phyloP scores from a whole-genome alignment of 2,113 vertebrate genomes.

The Ptyas mucosa region DNA sequence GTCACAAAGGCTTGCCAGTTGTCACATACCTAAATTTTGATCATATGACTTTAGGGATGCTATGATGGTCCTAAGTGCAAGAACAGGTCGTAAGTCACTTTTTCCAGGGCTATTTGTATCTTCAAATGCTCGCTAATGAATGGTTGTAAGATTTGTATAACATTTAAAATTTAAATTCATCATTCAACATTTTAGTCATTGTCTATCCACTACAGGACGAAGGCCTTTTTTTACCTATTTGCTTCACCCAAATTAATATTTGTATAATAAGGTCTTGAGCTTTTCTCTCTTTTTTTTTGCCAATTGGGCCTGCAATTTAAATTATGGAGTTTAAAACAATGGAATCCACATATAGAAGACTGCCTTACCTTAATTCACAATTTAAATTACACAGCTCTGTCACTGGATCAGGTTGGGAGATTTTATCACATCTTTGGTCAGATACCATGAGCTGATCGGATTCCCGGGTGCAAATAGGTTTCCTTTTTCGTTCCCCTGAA shows the following conservation, averaged over 20 bases:
- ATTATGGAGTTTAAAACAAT: not conserved
- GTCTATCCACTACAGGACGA: not conserved
- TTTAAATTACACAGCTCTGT: conserved; percentile 86
- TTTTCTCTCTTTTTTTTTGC: not conserved
- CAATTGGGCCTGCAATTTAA: not conserved
- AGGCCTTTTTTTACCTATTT: not conserved
- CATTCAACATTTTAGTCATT: not conserved
- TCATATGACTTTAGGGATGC: not conserved
- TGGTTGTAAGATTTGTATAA: not conserved
- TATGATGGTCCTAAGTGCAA: not conserved
- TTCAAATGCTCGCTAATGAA: not conserved
- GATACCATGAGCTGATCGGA: conserved; percentile 90
- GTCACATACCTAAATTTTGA: not conserved
- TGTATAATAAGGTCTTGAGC: not conserved
- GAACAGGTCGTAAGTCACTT: not conserved
- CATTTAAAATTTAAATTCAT: not conserved
- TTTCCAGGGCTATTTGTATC: not conserved
- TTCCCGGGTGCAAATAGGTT: conserved; percentile 86
- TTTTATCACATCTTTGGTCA: conserved; percentile 88
- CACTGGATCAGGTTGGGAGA: conserved; percentile 77
- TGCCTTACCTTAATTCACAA: conserved; percentile 89
- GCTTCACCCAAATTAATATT: no score
- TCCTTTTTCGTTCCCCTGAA: conserved; percentile 87
- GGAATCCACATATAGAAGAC: not conserved
- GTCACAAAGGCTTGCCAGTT: not conserved